Base-by-base conservation (phyloP, 1,140 invertebrate genomes). In the Drosophila littoralis region DNA sequence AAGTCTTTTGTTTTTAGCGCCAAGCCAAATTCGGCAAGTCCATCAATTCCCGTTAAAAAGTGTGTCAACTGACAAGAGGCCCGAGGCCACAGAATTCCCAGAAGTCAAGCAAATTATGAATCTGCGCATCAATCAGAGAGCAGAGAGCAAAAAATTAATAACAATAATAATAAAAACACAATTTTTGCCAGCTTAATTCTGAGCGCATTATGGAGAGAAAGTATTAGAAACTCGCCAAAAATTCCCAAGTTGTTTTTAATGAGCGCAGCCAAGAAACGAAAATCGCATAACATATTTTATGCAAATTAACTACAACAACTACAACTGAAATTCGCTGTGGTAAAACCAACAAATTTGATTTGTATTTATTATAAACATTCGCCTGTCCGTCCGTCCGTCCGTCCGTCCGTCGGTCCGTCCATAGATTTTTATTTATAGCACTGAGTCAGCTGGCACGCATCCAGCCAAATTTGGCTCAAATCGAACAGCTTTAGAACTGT, bases 341-440 rank as follows among this genome's bases (percentile, higher is more conserved):
- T 63, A 86, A 83, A 88, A 75, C 68, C 79, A 75, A 85, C 73
- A 83, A 83, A 58, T 79, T 59, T 70, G 58, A 79, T 79, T 72
- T 69, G 71, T 71, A 64, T 68, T 55, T 77, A 59, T 64, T 28
- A 28, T 28, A 28, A 28, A 28, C 22, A 28, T 28, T 28, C 4
- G 22, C 22, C 22, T 5, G 22, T 28, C 22, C 22, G 22, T 28
- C 22, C 22, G 22, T 28, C 22, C 5, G 22, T 28, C 22, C 22
- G 22, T 28, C 3, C 4, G 22, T 28, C 22, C 22, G 22, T 35
- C 13, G 10, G 35, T 6, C 32, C 28, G 46, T 54, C 33, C 6
- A 51, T 32, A 22, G 32, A 43, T 50, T 75, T 28, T 88, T 88
- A 88, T 88, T 88, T 88, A 89, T 89, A 89, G 77, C 69, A 52